Evolutionary conservation across 2,888 invertebrate species (phyloP).

Genomic region (Malacosoma neustria): DNA sequence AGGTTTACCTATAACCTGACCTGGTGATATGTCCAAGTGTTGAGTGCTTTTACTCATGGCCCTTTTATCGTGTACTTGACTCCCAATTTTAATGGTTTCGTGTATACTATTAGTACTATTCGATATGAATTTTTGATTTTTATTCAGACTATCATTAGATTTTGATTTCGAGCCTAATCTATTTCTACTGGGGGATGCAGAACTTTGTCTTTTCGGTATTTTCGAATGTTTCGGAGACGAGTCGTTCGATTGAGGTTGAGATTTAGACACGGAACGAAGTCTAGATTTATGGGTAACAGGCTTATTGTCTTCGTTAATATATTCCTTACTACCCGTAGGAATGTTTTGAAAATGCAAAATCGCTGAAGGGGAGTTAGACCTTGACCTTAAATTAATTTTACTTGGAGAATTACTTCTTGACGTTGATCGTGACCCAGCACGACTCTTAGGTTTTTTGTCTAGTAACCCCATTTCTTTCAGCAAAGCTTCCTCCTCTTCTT

Average conservation of each 20-base stretch:
- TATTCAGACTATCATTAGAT: constrained; percentile 26
- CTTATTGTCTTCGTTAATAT: constrained; percentile 39
- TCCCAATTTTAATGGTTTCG: constrained; percentile 56
- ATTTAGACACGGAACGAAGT: constrained; percentile 46
- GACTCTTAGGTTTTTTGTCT: constrained; percentile 37
- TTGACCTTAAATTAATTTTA: constrained; percentile 50
- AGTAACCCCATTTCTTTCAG: constrained; percentile 63
- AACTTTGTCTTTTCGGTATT: constrained; percentile 63
- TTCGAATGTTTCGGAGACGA: constrained; percentile 66
- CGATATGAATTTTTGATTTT: constrained; percentile 56
- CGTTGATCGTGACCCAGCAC: constrained; percentile 24
- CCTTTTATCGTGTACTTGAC: constrained; percentile 53
- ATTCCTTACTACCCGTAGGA: constrained; percentile 30
- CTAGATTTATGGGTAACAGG: constrained; percentile 51
- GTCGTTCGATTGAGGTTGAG: constrained; percentile 61
- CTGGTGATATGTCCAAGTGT: constrained; percentile 45
- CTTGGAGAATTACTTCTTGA: constrained; percentile 57
- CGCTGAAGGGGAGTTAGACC: constrained; percentile 60
- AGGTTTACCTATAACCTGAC: constrained; percentile 59
- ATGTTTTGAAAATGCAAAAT: constrained; percentile 46
- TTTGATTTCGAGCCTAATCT: constrained; percentile 16
- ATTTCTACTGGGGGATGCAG: constrained; percentile 53
- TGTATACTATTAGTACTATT: constrained; percentile 67
- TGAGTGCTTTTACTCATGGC: constrained; percentile 57
- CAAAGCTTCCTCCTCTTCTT: constrained; percentile 62